A percentile compares a stretch with the other conserved stretches of the same genome.
These are phyloP conservation scores for Acanthopagrus latus DNA, from an alignment of 2,797 vertebrate species.

Conservation along the genomic window DNA sequence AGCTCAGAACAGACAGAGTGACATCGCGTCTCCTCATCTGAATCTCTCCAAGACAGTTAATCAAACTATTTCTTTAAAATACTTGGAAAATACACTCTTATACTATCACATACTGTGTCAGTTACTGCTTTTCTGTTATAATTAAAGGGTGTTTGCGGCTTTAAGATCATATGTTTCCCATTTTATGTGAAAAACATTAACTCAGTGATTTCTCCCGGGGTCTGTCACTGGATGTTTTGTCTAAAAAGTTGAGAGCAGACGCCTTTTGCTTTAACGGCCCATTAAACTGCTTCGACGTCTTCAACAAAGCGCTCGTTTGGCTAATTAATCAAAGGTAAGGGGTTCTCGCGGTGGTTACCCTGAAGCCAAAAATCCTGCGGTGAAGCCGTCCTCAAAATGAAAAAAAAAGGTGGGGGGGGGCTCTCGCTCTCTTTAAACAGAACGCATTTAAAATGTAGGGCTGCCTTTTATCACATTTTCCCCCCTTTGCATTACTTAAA, in stretches of 20 bases:
- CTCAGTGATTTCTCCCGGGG: slow-evolving; percentile 21
- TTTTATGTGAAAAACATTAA: slow-evolving; percentile 15
- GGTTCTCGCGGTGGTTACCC: slow-evolving; percentile 15
- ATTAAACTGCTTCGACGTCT: slow-evolving; percentile 39
- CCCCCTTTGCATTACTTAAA: slow-evolving; percentile 65
- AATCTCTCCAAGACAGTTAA: background rate
- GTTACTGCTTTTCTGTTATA: background rate
- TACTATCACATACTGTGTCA: background rate
- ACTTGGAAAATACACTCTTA: background rate
- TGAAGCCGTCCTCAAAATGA: slow-evolving; percentile 1
- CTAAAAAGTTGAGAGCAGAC: slow-evolving; percentile 28
- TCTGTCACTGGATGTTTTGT: slow-evolving; percentile 34
- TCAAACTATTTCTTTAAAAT: background rate
- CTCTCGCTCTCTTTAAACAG: slow-evolving; percentile 35
- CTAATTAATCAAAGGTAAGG: slow-evolving; percentile 53
- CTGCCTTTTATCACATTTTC: slow-evolving; percentile 37
- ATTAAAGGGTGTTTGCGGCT: slow-evolving; percentile 2
- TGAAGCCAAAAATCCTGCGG: slow-evolving; percentile 18
- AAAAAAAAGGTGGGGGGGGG: background rate
- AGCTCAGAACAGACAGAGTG: background rate
- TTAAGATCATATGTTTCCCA: background rate
- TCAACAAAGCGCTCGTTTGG: slow-evolving; percentile 34
- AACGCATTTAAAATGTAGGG: slow-evolving; percentile 16
- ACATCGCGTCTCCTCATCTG: background rate
- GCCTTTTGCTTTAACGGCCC: slow-evolving; percentile 15